A percentile compares a stretch with the other conserved stretches of the same genome.
These are phyloP conservation scores for Pinctada fucata DNA, from an alignment of 2,888 invertebrate species.

Conservation along the genomic window DNA sequence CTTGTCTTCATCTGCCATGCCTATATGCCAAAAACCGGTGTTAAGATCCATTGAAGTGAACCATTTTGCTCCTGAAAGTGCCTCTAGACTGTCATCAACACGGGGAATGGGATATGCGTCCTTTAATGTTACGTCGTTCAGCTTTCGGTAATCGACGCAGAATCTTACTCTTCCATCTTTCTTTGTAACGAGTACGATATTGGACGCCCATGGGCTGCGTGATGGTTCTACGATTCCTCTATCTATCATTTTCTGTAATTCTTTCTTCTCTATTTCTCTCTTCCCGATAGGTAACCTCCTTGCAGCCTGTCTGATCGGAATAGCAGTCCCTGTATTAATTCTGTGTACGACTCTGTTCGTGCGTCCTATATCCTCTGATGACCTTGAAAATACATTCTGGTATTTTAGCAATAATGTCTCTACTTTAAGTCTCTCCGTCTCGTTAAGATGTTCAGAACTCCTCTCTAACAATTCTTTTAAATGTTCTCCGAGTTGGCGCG, in stretches of 20 bases:
- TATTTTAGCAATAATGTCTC: neutral
- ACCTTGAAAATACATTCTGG: slow-evolving; percentile 26
- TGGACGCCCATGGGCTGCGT: too few relatives aligned
- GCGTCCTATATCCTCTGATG: slow-evolving; percentile 22
- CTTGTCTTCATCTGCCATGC: slow-evolving; percentile 36
- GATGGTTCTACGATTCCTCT: slow-evolving; percentile 44
- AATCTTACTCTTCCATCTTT: slow-evolving; percentile 35
- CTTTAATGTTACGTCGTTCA: slow-evolving; percentile 53
- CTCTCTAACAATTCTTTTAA: too few relatives aligned
- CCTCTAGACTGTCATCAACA: slow-evolving; percentile 45
- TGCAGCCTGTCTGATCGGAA: slow-evolving; percentile 36
- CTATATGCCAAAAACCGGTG: slow-evolving; percentile 55
- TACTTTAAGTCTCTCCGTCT: neutral
- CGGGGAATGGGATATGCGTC: slow-evolving; percentile 42
- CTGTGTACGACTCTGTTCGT: slow-evolving; percentile 27
- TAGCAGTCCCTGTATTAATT: slow-evolving; percentile 37
- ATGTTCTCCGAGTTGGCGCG: too few relatives aligned
- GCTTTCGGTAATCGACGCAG: slow-evolving; percentile 45
- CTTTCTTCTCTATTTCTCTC: slow-evolving; percentile 25
- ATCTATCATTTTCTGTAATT: slow-evolving; percentile 43
- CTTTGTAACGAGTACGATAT: too few relatives aligned
- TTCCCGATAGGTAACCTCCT: slow-evolving; percentile 32
- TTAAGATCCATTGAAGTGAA: slow-evolving; percentile 51
- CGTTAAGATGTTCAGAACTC: too few relatives aligned
- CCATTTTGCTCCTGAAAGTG: slow-evolving; percentile 38